phyloP scores from a whole-genome alignment of 1,140 invertebrate species.

The Branchinecta lynchi region DNA sequence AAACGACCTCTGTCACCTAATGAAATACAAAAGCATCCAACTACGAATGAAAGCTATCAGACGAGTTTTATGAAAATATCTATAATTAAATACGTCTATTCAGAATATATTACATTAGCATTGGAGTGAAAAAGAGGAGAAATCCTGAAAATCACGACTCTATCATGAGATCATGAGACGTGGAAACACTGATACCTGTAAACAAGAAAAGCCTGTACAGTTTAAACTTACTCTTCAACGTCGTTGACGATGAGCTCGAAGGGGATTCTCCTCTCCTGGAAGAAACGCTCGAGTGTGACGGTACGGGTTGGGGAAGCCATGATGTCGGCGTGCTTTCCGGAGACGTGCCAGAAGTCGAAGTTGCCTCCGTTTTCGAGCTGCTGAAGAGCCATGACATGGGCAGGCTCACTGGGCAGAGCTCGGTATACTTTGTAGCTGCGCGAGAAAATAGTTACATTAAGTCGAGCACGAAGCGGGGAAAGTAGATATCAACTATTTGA shows the following conservation, averaged over 20 bases:
- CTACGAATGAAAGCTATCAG: too few relatives aligned
- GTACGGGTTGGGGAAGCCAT: not conserved
- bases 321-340: not conserved
- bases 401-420: not conserved
- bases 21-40: too few relatives aligned
- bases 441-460: too few relatives aligned
- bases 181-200: not conserved
- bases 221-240: not conserved
- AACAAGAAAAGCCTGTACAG: not conserved
- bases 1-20: too few relatives aligned
- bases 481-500: too few relatives aligned
- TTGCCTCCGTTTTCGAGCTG: not conserved
- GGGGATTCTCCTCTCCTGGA: not conserved
- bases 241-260: not conserved
- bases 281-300: not conserved
- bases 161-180: not conserved
- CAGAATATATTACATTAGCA: not conserved
- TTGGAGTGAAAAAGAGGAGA: not conserved
- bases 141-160: too few relatives aligned
- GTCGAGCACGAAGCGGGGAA: too few relatives aligned
- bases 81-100: not conserved
- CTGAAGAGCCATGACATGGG: not conserved
- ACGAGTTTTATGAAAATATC: too few relatives aligned
- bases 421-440: not conserved
- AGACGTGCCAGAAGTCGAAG: not conserved